phyloP scores from a whole-genome alignment of 2,113 vertebrate genomes.

The Clarias batrachus region DNA sequence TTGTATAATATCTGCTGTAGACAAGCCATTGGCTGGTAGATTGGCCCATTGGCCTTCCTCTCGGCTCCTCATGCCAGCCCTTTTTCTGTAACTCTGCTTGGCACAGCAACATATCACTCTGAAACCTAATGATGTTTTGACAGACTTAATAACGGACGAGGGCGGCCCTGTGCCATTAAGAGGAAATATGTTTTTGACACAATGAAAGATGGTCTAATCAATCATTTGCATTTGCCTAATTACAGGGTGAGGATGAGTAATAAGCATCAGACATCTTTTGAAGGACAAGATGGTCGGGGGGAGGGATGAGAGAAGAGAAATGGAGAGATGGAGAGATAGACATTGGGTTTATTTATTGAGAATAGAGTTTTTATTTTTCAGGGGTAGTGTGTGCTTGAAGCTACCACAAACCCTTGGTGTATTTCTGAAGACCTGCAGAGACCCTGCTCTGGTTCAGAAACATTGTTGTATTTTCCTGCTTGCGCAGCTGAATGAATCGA shows the following conservation, averaged over 20 bases:
- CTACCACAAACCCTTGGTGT: neutral
- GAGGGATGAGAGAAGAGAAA: conserved; percentile 53
- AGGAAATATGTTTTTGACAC: conserved; percentile 58
- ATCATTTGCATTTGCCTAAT: conserved; percentile 62
- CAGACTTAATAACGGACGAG: conserved; percentile 56
- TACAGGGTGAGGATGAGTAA: conserved; percentile 48
- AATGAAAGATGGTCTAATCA: conserved; percentile 58
- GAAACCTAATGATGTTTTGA: conserved; percentile 57
- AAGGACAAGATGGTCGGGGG: conserved; percentile 42
- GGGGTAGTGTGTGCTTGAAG: neutral
- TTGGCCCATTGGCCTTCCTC: neutral
- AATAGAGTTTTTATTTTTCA: conserved; percentile 2
- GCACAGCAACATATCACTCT: conserved; percentile 32
- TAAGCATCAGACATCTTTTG: conserved; percentile 35
- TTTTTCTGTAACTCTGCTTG: neutral
- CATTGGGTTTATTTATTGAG: conserved; percentile 41
- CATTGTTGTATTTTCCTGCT: neutral
- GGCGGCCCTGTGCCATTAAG: conserved; percentile 44
- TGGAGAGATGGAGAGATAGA: conserved; percentile 39
- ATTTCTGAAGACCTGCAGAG: neutral
- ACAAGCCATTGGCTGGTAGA: neutral
- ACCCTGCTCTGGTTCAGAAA: neutral
- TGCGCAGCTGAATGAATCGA: neutral
- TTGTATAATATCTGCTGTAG: neutral
- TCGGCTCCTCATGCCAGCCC: neutral